phyloP scores from a whole-genome alignment of 1,140 invertebrate genomes.

The Gryllus bimaculatus region DNA sequence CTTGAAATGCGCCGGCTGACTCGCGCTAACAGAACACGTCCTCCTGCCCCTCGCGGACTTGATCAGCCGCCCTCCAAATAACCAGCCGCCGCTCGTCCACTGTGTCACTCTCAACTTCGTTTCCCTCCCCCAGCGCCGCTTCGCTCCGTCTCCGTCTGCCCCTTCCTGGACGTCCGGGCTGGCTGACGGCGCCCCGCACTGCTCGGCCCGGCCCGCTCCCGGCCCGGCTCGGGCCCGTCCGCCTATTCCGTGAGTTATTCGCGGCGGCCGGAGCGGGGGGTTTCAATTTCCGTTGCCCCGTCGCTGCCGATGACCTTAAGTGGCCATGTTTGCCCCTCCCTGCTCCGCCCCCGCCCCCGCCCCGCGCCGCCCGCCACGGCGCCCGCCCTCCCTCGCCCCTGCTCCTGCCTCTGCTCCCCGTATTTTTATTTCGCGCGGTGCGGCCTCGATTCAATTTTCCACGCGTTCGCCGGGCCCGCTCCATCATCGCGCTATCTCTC shows the following conservation, averaged over 20 bases:
- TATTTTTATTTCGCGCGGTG: neutral
- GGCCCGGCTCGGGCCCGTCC: no score
- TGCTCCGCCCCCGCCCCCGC: neutral
- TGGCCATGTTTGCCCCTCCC: neutral
- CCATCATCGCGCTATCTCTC: neutral
- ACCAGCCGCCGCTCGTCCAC: no score
- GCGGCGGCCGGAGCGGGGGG: no score
- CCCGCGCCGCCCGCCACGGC: no score
- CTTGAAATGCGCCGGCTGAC: no score
- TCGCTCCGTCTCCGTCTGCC: neutral
- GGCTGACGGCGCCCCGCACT: neutral
- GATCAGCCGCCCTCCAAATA: no score
- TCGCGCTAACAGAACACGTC: no score
- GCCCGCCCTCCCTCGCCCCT: neutral
- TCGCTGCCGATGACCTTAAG: slow-evolving; percentile 3
- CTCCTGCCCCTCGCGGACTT: no score
- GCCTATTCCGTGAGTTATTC: neutral
- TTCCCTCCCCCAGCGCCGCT: no score
- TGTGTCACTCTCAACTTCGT: no score
- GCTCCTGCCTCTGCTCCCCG: no score
- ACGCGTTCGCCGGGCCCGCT: neutral
- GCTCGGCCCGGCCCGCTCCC: no score
- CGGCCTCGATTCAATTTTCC: neutral
- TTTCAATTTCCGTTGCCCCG: neutral
- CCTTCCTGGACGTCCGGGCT: neutral